phyloP scores from a whole-genome alignment of 2,797 vertebrate genomes.

The Kryptolebias ocellatus region DNA sequence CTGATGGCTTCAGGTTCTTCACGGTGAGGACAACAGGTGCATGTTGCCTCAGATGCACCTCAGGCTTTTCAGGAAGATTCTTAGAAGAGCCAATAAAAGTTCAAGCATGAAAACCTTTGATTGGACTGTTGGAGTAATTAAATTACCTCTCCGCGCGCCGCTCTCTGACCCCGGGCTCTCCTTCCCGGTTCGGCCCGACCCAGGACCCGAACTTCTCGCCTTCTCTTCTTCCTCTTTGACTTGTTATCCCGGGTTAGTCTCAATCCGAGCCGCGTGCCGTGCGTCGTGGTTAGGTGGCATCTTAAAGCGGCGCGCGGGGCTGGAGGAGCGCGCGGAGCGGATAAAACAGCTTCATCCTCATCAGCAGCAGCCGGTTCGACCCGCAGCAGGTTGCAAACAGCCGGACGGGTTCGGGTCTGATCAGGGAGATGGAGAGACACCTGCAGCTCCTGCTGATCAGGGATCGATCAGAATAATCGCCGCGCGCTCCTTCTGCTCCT shows the following conservation, averaged over 20 bases:
- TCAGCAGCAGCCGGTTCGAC: constrained; percentile 5
- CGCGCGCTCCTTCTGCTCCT: constrained; percentile 20
- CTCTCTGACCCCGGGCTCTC: constrained; percentile 20
- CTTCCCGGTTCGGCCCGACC: constrained; percentile 10
- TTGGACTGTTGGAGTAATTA: too few relatives aligned
- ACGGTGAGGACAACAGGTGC: too few relatives aligned
- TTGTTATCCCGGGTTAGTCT: constrained; percentile 78
- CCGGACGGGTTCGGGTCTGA: constrained; percentile 12
- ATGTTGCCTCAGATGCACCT: too few relatives aligned
- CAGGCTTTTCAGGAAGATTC: too few relatives aligned
- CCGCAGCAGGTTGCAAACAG: constrained; percentile 7
- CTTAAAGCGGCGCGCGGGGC: constrained; percentile 31
- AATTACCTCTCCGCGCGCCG: constrained; percentile 4
- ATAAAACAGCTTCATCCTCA: constrained; percentile 20
- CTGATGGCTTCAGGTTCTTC: too few relatives aligned
- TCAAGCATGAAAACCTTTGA: too few relatives aligned
- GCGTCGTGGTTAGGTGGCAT: constrained; percentile 74
- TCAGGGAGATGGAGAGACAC: background rate
- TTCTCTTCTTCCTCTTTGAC: background rate
- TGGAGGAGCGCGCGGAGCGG: constrained; percentile 20
- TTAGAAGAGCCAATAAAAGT: too few relatives aligned
- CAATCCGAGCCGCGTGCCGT: constrained; percentile 77
- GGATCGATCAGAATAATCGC: background rate
- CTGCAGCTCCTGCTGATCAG: constrained; percentile 2
- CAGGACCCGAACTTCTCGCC: background rate